Conservation (phyloP, 92 coral and sea anemone genomes). For the Phenganax marumi region DNA sequence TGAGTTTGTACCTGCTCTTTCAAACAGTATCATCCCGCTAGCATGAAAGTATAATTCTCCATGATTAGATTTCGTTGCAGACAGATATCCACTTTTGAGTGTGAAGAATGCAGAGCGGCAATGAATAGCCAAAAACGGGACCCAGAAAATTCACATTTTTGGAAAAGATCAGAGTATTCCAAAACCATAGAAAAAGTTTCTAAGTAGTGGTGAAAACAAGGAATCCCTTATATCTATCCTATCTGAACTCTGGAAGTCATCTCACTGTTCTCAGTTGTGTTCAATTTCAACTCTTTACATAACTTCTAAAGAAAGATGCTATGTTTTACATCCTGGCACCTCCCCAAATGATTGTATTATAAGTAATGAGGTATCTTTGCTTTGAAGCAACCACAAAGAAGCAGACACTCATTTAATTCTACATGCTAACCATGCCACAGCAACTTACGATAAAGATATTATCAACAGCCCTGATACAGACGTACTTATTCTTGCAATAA, state of each 20-base stretch:
- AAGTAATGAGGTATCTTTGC: not conserved
- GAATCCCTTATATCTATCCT: slow-evolving; percentile 25
- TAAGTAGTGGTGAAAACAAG: slow-evolving; percentile 19
- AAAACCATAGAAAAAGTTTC: too few relatives aligned
- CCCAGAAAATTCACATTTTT: slow-evolving; percentile 36
- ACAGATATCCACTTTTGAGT: not conserved
- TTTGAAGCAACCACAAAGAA: not conserved
- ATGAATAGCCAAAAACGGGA: slow-evolving; percentile 38
- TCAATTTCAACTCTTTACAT: not conserved
- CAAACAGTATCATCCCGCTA: not conserved
- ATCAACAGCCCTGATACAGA: too few relatives aligned
- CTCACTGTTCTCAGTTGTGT: not conserved
- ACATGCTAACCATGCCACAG: too few relatives aligned
- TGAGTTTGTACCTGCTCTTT: not conserved
- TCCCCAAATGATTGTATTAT: not conserved
- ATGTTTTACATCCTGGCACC: not conserved
- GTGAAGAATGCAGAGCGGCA: not conserved
- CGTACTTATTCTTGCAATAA: too few relatives aligned
- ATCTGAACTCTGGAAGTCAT: not conserved
- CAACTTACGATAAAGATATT: too few relatives aligned
- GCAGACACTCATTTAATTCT: too few relatives aligned
- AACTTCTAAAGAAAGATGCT: slow-evolving; percentile 4
- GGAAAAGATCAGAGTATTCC: too few relatives aligned
- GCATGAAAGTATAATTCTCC: not conserved
- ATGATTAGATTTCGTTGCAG: not conserved